Evolutionary conservation across 2,888 invertebrate species (phyloP), one percentile per base, ranked within the genome.

Genomic region (Acanthosepion pharaonis): DNA sequence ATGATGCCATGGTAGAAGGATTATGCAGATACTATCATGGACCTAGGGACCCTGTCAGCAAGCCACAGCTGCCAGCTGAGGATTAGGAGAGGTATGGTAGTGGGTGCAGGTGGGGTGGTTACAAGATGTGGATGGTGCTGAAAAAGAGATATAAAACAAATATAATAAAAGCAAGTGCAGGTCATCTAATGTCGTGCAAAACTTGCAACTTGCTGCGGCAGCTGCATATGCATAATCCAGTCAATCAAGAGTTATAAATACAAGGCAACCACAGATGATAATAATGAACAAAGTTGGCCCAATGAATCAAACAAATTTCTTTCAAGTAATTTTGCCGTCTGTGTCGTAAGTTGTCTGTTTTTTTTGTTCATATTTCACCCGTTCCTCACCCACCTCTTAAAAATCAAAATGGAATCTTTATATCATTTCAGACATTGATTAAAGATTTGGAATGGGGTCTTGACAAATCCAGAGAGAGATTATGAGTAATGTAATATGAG

Each of bases 51-150:
- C 78, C 78, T 33, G 11, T 78, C 78, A 78, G n/a, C n/a, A 33
- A 78, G 78, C 78, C n/a, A 78, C n/a, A 78, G 78, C n/a, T 78
- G 78, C n/a, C 78, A 78, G 78, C n/a, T n/a, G 78, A 78, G n/a
- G 78, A 33, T n/a, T 33, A 8, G 11, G n/a, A 33, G 11, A 11
- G 78, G n/a, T 8, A 18, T n/a, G n/a, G 78, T n/a, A 8, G n/a
- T 78, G 42, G 42, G 42, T 42, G 42, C 42, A 42, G 42, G 42
- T 42, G 42, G 42, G n/a, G 78, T n/a, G n/a, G n/a, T 78, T 15
- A 5, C 15, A 8, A 18, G n/a, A 9, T 6, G 4, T 3, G 18
- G 78, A 78, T n/a, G n/a, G n/a, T 78, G 78, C n/a, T 0, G 78
- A 15, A n/a, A 78, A 78, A 33, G 23, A 59, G 59, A 59, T 59